Evolutionary conservation across 1,140 invertebrate species (phyloP), one percentile per base, ranked within the genome.

Genomic region (Elysia chlorotica): DNA sequence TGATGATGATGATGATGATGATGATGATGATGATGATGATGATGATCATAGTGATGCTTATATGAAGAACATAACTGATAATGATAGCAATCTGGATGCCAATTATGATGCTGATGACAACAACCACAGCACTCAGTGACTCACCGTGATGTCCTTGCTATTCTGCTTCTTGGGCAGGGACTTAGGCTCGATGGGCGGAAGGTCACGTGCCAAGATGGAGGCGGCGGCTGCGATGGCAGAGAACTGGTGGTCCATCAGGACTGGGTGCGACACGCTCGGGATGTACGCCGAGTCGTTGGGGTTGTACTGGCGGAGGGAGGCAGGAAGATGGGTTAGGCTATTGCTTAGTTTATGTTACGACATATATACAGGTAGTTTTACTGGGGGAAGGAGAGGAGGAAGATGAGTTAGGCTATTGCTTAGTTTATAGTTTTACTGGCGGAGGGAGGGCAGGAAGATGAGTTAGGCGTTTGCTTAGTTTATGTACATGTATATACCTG

Each of bases 161-260:
- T 62, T 71, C 38, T 71, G 69, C 23, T 71, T 71, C 36, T 71
- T 71, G 38, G 69, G 69, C 69, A 71, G 35, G 2, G 69, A 63
- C 37, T 71, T 71, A 1, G 69, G 69, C 23, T 71, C 69, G 63
- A 71, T 41, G 28, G 38, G 25, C 38, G 57, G 69, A 28, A 71
- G 33, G 21, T 62, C 53, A 23, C 63, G 69, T 17, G 59, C 69
- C 69, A 71, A 33, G 28, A 71, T 4, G 59, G 69, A 36, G 19
- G 69, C 69, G 5, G 69, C 69, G 31, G 57, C 23, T 38, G 57
- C 69, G 4, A 71, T 62, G 21, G 59, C 69, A 21, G 36, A 31
- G 37, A 71, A 30, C 38, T 71, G 59, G 25, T 63, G 59, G 6
- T 71, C 69, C 36, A 71, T n/a, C 56, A 71, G 37, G 0, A 37